Percentiles rank a stretch among this genome's conserved stretches.
Evolutionary conservation across 2,113 vertebrate genomes (phyloP).

Genomic region (Columba livia): DNA sequence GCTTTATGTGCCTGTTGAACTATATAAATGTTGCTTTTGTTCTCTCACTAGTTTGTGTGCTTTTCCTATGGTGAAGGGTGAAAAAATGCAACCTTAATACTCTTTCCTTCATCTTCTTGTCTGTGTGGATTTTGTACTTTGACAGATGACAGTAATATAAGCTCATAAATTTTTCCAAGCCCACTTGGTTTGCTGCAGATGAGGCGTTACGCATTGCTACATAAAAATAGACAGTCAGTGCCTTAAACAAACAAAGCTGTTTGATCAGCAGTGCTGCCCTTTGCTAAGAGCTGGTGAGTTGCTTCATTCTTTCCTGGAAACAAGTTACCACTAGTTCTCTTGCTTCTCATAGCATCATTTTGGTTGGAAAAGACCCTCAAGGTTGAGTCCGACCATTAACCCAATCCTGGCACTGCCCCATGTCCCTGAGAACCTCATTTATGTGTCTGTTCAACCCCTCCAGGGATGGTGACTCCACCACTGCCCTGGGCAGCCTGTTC

Average conservation of each 20-base stretch:
- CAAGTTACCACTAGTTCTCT: background rate
- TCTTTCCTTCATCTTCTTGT: background rate
- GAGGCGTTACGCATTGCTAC: background rate
- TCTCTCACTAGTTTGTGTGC: background rate
- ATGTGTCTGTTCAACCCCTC: too few species aligned
- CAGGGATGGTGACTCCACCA: too few species aligned
- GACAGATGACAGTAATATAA: background rate
- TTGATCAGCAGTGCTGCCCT: constrained; percentile 29
- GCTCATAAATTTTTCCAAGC: background rate
- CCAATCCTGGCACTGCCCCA: too few species aligned
- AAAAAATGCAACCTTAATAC: background rate
- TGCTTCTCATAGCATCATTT: background rate
- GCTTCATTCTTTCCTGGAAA: background rate
- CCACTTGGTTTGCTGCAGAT: background rate
- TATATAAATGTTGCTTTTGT: background rate
- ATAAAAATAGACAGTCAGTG: background rate
- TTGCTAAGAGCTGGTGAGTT: background rate
- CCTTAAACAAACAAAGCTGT: constrained; percentile 50
- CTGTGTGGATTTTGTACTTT: background rate
- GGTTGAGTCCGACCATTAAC: too few species aligned
- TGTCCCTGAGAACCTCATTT: too few species aligned
- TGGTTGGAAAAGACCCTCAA: too few species aligned
- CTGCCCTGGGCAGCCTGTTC: too few species aligned
- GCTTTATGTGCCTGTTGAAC: background rate
- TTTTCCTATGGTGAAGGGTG: background rate